Evolutionary conservation across 2,888 invertebrate species (phyloP), one percentile per base, ranked within the genome.

Genomic region (Congeria kusceri): DNA sequence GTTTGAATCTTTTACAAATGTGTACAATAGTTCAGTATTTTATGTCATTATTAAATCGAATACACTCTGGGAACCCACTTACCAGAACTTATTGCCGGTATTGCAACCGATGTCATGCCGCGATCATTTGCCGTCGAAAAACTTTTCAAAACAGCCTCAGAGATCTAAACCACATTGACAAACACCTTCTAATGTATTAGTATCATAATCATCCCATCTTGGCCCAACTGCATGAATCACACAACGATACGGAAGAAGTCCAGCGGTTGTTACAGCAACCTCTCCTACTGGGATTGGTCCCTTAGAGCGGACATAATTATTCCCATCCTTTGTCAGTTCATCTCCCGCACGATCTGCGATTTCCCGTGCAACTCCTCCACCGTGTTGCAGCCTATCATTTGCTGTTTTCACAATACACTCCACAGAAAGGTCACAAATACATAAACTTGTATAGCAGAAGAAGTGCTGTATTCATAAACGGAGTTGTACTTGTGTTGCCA

Each of bases 81-180:
- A 86, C 87, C 87, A 76, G 87, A 63, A 67, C 85, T 84, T 20
- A 87, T 80, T 44, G 84, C 81, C 23, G 87, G 85, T 15, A 87
- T 62, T 49, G 81, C 83, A 25, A 87, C 25, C 11, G 80, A 73
- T 18, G 47, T 64, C 56, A 78, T 56, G 15, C n/a, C 28, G 3
- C 29, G 15, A 15, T 49, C 56, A 39, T 79, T 74, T 56, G 79
- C 79, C 32, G 49, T 56, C 20, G 47, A 25, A 13, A 80, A 71
- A 46, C 73, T 65, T 3, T 70, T 75, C 39, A 49, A 49, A 18
- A 83, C 64, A 39, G 79, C 67, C 7, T 39, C 11, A 53, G 4
- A 83, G 53, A 25, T 56, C 63, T 9, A 53, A 7, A 15, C 61
- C 47, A 63, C 79, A 83, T 39, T 9, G 20, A 20, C 32, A 18